phyloP scores from a whole-genome alignment of 2,888 invertebrate species.

The Troglohyphantes excavatus region DNA sequence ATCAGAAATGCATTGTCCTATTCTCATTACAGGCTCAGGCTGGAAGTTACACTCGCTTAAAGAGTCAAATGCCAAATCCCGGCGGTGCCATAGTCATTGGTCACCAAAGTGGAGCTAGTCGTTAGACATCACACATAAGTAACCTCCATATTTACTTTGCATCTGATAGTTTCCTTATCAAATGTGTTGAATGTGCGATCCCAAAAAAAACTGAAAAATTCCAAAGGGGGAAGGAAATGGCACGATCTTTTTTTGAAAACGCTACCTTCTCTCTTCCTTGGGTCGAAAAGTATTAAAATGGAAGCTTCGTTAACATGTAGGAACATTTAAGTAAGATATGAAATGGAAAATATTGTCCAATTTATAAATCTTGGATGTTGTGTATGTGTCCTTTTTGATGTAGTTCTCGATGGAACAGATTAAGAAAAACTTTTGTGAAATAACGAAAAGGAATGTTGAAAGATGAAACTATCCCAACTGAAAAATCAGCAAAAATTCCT shows the following conservation, averaged over 20 bases:
- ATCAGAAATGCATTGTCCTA: no score
- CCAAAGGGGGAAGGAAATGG: background rate
- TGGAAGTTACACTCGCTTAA: constrained; percentile 75
- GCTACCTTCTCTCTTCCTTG: background rate
- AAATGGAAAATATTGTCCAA: background rate
- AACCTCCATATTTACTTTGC: constrained; percentile 14
- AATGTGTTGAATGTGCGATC: constrained; percentile 16
- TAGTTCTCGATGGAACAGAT: background rate
- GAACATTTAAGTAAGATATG: background rate
- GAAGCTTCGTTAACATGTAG: background rate
- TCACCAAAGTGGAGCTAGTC: constrained; percentile 73
- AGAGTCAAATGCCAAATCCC: constrained; percentile 76
- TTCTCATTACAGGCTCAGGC: constrained; percentile 61
- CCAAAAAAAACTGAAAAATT: background rate
- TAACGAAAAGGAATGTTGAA: no score
- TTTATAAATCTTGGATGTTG: background rate
- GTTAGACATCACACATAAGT: constrained; percentile 29
- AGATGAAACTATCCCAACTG: no score
- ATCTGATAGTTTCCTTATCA: constrained; percentile 31
- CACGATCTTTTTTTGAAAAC: background rate
- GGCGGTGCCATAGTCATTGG: constrained; percentile 76
- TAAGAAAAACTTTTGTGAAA: background rate
- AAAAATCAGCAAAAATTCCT: no score
- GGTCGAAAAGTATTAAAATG: background rate
- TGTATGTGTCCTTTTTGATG: background rate